Base-by-base conservation (phyloP, 2,113 vertebrate genomes). In the Esox niger region DNA sequence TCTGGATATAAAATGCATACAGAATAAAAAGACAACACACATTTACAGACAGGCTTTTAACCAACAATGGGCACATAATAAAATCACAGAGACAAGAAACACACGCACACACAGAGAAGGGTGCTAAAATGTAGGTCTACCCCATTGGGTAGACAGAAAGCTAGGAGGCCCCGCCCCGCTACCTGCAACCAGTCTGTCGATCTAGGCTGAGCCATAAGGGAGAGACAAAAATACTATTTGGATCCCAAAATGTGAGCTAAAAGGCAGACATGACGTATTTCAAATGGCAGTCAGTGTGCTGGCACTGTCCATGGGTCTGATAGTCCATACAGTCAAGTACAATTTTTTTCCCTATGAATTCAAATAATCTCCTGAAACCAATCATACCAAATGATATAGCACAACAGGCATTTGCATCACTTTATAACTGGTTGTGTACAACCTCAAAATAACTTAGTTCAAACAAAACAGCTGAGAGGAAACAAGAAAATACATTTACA, bases 161-260 rank as follows among this genome's bases (percentile, higher is more conserved):
- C 59, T 32, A 1, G 15, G 31, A n/a, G 49, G 54, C 26, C 52
- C 47, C 31, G 63, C 67, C 49, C 32, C 57, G 61, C 70, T 30
- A 73, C 49, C 52, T 67, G n/a, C 74, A 72, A 69, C 70, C 69
- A 66, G 29, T 38, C 15, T 68, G 70, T 58, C 65, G 64, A 80
- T 78, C 79, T 64, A 81, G 74, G 56, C 33, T 82, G 69, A 77
- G 77, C 46, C 71, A 70, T 61, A 29, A 58, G 60, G 74, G 78
- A 73, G 49, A 46, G 77, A 69, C 49, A 59, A 60, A 70, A 72
- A 60, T 54, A 68, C 43, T 69, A 75, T 72, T 78, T 70, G 71
- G 72, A 78, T 38, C 29, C 52, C 70, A 73, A 62, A 78, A 73
- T 64, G 29, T 69, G 23, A 70, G 60, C 46, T 69, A 68, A 59